Conservation (phyloP, 2,888 invertebrate genomes). For the Rhamphomyia laevipes region DNA sequence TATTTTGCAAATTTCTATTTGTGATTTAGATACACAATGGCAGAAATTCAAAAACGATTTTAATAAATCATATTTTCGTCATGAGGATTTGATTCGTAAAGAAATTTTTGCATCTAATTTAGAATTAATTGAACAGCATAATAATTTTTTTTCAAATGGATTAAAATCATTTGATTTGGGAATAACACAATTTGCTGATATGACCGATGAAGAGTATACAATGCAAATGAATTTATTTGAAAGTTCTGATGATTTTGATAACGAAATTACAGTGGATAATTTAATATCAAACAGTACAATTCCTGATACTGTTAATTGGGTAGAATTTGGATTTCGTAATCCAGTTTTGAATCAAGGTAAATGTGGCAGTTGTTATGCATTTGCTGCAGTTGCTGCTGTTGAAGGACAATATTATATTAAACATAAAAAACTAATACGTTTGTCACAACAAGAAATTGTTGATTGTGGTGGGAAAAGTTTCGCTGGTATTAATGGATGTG, state of each 20-base stretch:
- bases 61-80: too few relatives aligned
- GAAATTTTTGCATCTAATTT: background rate
- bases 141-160: background rate
- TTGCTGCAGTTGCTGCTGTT: constrained; percentile 23
- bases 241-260: background rate
- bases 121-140: background rate
- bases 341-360: constrained; percentile 19
- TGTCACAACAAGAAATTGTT: constrained; percentile 1
- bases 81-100: background rate
- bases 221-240: background rate
- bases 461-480: constrained; percentile 35
- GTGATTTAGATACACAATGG: too few relatives aligned
- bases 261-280: too few relatives aligned
- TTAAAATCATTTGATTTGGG: background rate
- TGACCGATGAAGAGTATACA: background rate
- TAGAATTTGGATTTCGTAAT: background rate
- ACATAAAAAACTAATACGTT: background rate
- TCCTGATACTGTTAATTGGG: constrained; percentile 1
- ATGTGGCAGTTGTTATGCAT: background rate
- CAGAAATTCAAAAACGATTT: too few relatives aligned
- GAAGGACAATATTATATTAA: constrained; percentile 1
- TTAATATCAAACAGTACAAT: too few relatives aligned
- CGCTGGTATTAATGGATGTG: background rate
- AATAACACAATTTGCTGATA: background rate
- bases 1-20: too few relatives aligned